Percentiles rank a stretch among this genome's conserved stretches.
These are phyloP conservation scores for Tangara arthus DNA, from an alignment of 2,797 vertebrate species.

Conservation along the genomic window DNA sequence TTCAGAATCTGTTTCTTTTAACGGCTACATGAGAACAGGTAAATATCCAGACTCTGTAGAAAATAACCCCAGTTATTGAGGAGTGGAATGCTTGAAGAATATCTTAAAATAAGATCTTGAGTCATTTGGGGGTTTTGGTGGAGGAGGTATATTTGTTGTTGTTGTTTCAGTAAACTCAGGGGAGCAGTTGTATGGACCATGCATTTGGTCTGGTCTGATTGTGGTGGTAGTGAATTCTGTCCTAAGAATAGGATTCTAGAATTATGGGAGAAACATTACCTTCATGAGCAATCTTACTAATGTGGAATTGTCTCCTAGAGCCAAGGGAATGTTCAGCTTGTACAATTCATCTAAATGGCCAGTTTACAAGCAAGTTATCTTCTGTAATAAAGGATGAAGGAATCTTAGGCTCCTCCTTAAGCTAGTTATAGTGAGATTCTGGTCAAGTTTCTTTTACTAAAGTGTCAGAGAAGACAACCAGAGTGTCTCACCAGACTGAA, in stretches of 20 bases:
- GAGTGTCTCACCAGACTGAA: not conserved
- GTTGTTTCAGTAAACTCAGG: not conserved
- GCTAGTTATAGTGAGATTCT: not conserved
- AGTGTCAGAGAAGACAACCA: not conserved
- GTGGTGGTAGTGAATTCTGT: not conserved
- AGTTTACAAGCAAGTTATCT: not conserved
- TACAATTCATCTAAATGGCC: not conserved
- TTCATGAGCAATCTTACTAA: not conserved
- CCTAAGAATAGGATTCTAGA: not conserved
- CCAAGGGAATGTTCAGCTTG: not conserved
- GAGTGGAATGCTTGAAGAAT: not conserved
- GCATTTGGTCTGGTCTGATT: not conserved
- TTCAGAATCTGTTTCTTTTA: not conserved
- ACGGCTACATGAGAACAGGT: not conserved
- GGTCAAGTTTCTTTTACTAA: not conserved
- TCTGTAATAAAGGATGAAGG: not conserved
- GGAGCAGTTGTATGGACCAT: not conserved
- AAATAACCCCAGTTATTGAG: not conserved
- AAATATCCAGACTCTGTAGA: not conserved
- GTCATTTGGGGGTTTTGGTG: not conserved
- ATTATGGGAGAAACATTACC: not conserved
- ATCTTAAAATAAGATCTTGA: not conserved
- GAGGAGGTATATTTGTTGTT: not conserved
- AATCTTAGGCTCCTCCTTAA: not conserved
- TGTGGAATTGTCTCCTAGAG: not conserved